Evolutionary conservation across 2,113 vertebrate species (phyloP), one percentile per base, ranked within the genome.

Genomic region (Heptranchias perlo): DNA sequence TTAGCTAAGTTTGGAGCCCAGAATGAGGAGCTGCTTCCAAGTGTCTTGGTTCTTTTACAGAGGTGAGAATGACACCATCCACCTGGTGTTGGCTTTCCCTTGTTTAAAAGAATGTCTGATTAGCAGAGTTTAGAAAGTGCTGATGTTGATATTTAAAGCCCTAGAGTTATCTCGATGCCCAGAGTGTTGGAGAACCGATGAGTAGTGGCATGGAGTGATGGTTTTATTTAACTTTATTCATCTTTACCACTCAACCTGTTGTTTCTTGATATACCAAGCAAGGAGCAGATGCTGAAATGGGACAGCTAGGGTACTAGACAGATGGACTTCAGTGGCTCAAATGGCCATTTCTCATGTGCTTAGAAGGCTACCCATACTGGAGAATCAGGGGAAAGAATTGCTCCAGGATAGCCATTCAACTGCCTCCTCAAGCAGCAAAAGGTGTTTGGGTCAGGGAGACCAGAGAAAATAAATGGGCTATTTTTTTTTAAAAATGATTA

Each of bases 1-100:
- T 96, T 99, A 97, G 99, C 99, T 0, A 99, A 99, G 96, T 99
- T 99, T 97, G 99, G 99, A 96, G 99, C 99, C 96, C 99, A 99
- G 97, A 99, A 99, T 25, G 99, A 99, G 73, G 99, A 98, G 96
- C 98, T 99, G 96, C 98, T 99, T 8, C 99, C 99, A 0, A 99
- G 99, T 94, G 98, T 99, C 96, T 97, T 99, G 97, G 99, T 99
- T 93, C 98, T 99, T 49, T 97, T 99, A 97, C 99, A 99, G 97
- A 99, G 99, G 99, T 99, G 97, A 97, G 97, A 86, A 35, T 47
- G 23, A 49, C 25, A 96, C 14, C 35, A 35, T 76, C 73, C 54
- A 25, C 47, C 25, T 14, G 28, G 25, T 89, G 2, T 13, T 49
- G 7, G 2, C 28, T 89, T 89, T 54, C 49, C 86, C 25, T 31